Evolutionary conservation across 2,797 vertebrate species (phyloP), one percentile per base, ranked within the genome.

Genomic region (Nannoperca obscura): DNA sequence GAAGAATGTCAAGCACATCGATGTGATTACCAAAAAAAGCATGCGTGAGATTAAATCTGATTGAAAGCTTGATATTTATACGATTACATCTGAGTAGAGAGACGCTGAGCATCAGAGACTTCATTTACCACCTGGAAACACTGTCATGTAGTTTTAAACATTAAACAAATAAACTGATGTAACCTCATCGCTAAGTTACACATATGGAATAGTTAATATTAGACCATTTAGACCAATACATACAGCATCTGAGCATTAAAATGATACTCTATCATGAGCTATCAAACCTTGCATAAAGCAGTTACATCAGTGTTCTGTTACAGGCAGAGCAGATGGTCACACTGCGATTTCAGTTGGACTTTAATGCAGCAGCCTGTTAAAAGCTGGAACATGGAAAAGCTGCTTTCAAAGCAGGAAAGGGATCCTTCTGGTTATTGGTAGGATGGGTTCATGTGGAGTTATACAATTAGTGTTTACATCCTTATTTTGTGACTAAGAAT

Each of bases 341-440:
- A 30, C 22, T 19, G 22, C 11, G 27, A 68, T 52, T 50, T 62
- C 27, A 57, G 49, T 17, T 50, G 5, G n/a, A 34, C 12, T 24
- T 76, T 24, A 60, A 63, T 12, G 20, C 9, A 59, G 72, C 30
- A 34, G 52, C 42, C 46, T 42, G 20, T 50, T 68, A 71, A 68
- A 89, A 68, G 77, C 40, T 80, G 62, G 40, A 52, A 84, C 78
- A 70, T 32, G 1, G 38, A 72, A 71, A 79, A 77, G n/a, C 24
- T 62, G 57, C 42, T 57, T 67, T 7, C 3, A 10, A 19, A 32
- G 36, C 22, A 52, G 15, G 38, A 74, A 49, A 22, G 12, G 9
- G 1, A 50, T 50, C 32, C n/a, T 68, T 68, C 38, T 7, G 5
- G 40, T 60, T 72, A 11, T 3, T 4, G 30, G 19, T 75, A 77